Evolutionary conservation across 2,888 invertebrate species (phyloP), one percentile per base, ranked within the genome.

Genomic region (Globia sparganii): DNA sequence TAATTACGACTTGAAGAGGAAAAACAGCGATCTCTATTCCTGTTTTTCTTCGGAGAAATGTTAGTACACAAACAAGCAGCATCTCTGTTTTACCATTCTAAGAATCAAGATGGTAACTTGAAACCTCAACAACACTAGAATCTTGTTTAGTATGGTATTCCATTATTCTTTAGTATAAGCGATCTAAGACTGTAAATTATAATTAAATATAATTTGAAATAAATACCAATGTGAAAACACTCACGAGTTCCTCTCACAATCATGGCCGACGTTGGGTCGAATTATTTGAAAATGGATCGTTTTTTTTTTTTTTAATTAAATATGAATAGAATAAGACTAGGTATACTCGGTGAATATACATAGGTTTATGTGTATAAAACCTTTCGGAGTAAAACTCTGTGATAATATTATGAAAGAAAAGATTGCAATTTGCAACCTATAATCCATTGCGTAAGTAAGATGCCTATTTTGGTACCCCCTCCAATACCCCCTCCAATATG

Each of bases 11-110:
- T 25, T 28, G 6, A 49, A 61, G 25, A 49, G 46, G 31, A 49
- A 73, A 59, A 3, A 75, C 46, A 31, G 13, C 5, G 37, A 61
- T 40, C 31, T 59, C 75, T 75, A 40, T 61, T 49, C 9, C 40
- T 40, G 31, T 9, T 40, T 6, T 46, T 49, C 40, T 49, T 40
- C 9, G 13, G 4, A 61, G 49, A 49, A 74, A 31, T 21, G 18
- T 72, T 9, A 53, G 13, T n/a, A 37, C 3, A 68, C 11, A 18
- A 59, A 56, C 72, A 72, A 21, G 3, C 1, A 56, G 5, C 8
- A n/a, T 31, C n/a, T 21, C 31, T 72, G 4, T 2, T 8, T 40
- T 18, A 18, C 13, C 18, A 0, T 31, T 71, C 72, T 53, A 0
- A 31, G 40, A 53, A 72, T 13, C 53, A 31, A 56, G 3, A 72